Conservation (phyloP, 2,888 invertebrate genomes). For the Apotomis capreana region DNA sequence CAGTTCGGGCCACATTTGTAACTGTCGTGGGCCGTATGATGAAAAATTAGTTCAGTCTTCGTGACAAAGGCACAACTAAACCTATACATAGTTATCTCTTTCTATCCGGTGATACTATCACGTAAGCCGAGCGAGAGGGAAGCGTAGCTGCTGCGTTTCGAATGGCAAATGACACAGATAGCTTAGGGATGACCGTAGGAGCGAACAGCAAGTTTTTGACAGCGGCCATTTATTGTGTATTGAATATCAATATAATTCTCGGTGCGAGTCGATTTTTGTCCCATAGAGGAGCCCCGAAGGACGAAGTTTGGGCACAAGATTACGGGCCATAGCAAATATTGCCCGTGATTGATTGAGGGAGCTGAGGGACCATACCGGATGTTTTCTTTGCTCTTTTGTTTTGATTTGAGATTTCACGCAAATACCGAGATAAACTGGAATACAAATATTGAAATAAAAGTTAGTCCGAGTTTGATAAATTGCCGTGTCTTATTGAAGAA, state of each 20-base stretch:
- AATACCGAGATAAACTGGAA: conserved; percentile 33
- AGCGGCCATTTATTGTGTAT: conserved; percentile 83
- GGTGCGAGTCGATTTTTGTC: conserved; percentile 82
- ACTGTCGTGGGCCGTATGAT: conserved; percentile 84
- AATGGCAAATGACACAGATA: conserved; percentile 83
- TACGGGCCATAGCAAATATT: conserved; percentile 81
- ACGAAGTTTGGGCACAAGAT: conserved; percentile 79
- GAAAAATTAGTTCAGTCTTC: conserved; percentile 84
- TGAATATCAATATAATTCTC: conserved; percentile 84
- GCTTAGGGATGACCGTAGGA: conserved; percentile 84
- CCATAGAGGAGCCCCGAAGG: conserved; percentile 71
- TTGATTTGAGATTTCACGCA: conserved; percentile 49
- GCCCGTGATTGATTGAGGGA: conserved; percentile 73
- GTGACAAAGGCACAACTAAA: conserved; percentile 81
- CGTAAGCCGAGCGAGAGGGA: conserved; percentile 59
- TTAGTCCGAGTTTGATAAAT: conserved; percentile 27
- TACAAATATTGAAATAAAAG: conserved; percentile 26
- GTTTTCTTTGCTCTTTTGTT: conserved; percentile 66
- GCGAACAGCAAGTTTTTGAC: conserved; percentile 84
- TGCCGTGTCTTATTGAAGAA: neutral
- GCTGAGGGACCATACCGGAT: conserved; percentile 61
- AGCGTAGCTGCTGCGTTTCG: conserved; percentile 70
- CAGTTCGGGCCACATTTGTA: conserved; percentile 83
- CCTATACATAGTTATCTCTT: conserved; percentile 72
- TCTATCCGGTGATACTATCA: conserved; percentile 52